phyloP scores from a whole-genome alignment of 1,140 invertebrate species.

The Apis florea region DNA sequence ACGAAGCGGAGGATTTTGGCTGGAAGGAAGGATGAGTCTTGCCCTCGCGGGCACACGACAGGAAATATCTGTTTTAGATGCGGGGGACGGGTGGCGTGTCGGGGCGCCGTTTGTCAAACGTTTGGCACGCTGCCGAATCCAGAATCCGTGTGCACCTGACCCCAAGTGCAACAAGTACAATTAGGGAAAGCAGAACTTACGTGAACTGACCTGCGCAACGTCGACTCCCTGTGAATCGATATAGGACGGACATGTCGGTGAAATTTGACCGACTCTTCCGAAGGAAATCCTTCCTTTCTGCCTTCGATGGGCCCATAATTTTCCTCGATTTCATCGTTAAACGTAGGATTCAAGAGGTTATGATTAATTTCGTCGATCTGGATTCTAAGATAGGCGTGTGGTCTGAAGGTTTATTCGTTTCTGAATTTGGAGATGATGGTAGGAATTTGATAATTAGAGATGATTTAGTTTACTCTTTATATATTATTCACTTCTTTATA shows the following conservation, averaged over 20 bases:
- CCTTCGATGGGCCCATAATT: neutral
- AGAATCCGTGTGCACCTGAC: slow-evolving; percentile 58
- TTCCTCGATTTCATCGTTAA: slow-evolving; percentile 23
- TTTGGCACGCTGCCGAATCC: slow-evolving; percentile 59
- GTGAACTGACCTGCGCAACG: slow-evolving; percentile 62
- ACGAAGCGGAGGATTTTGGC: neutral
- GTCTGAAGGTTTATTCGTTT: neutral
- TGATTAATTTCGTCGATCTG: neutral
- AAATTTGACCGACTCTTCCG: slow-evolving; percentile 49
- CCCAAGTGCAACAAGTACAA: slow-evolving; percentile 68
- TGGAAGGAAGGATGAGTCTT: neutral
- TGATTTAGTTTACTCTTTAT: no score
- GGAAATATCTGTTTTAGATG: slow-evolving; percentile 37
- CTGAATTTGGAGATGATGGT: no score
- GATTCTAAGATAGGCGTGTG: neutral
- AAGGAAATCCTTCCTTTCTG: slow-evolving; percentile 33
- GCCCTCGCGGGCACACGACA: neutral
- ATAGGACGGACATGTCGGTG: slow-evolving; percentile 23
- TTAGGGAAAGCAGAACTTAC: slow-evolving; percentile 64
- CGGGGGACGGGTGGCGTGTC: slow-evolving; percentile 11
- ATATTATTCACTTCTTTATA: no score
- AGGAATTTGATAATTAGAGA: no score
- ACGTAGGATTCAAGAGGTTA: neutral
- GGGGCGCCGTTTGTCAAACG: slow-evolving; percentile 58
- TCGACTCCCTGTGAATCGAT: slow-evolving; percentile 49